Percentiles rank a stretch among this genome's conserved stretches.
Conservation (phyloP, 1,140 invertebrate species). For the Idris sp. region DNA sequence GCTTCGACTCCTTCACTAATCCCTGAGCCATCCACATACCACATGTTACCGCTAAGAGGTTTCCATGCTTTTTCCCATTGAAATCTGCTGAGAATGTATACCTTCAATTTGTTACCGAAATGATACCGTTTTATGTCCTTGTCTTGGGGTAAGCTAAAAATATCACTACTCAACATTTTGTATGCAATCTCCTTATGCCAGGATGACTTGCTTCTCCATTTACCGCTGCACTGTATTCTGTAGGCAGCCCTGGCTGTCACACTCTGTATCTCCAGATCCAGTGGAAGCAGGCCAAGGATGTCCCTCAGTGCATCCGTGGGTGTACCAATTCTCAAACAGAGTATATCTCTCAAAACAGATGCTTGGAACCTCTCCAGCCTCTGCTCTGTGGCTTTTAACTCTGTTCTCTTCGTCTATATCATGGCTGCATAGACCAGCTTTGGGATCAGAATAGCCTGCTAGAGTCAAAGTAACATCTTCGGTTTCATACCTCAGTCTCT, state of each 20-base stretch:
- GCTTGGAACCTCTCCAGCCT: slow-evolving; percentile 1
- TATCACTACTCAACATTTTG: neutral
- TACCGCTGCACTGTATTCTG: slow-evolving; percentile 2
- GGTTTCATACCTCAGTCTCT: too few species aligned
- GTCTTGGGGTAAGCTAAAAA: neutral
- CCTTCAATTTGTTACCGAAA: neutral
- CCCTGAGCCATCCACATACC: neutral
- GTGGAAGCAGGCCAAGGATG: neutral
- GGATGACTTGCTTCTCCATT: neutral
- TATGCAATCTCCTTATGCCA: neutral
- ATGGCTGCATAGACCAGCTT: neutral
- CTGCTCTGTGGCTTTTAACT: neutral
- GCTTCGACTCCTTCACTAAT: too few species aligned
- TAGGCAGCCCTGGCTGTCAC: neutral
- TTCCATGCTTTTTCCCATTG: neutral
- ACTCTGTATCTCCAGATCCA: slow-evolving; percentile 1
- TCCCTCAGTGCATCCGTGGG: neutral
- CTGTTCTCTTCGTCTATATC: neutral
- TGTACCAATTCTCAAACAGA: neutral
- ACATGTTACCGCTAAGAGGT: neutral
- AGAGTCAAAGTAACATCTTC: too few species aligned
- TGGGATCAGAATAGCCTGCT: too few species aligned
- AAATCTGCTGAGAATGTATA: neutral
- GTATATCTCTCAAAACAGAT: neutral
- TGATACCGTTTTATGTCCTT: neutral